phyloP scores from a whole-genome alignment of 1,140 invertebrate genomes.

The Drosophila paulistorum region DNA sequence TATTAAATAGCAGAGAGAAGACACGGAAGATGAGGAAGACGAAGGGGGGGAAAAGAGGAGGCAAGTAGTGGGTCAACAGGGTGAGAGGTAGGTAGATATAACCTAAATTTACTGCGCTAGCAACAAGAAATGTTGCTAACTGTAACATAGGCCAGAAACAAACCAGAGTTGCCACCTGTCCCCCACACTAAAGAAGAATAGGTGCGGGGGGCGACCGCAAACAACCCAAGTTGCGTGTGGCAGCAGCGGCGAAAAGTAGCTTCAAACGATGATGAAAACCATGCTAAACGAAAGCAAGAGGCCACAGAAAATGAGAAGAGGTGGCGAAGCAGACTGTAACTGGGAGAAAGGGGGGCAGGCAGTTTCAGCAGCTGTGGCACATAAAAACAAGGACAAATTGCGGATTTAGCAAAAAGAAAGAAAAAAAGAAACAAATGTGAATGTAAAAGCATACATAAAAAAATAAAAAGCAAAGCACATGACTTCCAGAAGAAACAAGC shows the following conservation, averaged over 20 bases:
- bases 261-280: conserved; percentile 48
- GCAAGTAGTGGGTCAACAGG: conserved; percentile 1
- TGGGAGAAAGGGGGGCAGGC: neutral
- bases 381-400: conserved; percentile 58
- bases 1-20: conserved; percentile 27
- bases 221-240: conserved; percentile 45
- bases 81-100: conserved; percentile 26
- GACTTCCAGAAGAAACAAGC: conserved; percentile 30
- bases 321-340: too few relatives aligned
- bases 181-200: neutral
- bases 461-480: conserved; percentile 41
- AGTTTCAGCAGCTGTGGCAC: conserved; percentile 35
- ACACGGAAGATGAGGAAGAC: neutral
- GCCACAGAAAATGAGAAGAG: neutral
- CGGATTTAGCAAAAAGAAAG: conserved; percentile 42
- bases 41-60: neutral
- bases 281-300: conserved; percentile 36
- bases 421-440: conserved; percentile 36
- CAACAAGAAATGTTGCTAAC: conserved; percentile 34
- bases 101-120: conserved; percentile 46
- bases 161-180: conserved; percentile 42
- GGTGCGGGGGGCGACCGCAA: conserved; percentile 2
- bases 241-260: conserved; percentile 31
- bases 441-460: conserved; percentile 44
- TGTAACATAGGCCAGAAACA: conserved; percentile 30